Conservation (phyloP, 2,888 invertebrate genomes). For the Leucophenga maculata region DNA sequence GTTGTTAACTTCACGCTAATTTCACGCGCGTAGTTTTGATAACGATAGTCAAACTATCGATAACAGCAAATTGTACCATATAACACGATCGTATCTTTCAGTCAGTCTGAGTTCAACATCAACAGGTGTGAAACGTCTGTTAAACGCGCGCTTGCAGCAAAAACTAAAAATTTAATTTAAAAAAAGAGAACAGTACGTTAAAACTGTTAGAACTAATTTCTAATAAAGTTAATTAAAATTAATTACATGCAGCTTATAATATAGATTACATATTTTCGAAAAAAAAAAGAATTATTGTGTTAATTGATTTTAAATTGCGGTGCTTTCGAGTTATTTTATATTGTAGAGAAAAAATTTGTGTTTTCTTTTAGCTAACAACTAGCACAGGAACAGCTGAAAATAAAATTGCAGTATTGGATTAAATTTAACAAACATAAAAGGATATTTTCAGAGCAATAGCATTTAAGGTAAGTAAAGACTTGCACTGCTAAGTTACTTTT, state of each 20-base stretch:
- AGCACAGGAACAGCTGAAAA: slow-evolving; percentile 24
- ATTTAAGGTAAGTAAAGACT: slow-evolving; percentile 1
- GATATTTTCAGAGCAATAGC: slow-evolving; percentile 17
- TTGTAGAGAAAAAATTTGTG: slow-evolving; percentile 50
- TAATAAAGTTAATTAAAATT: no score
- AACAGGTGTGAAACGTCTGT: slow-evolving; percentile 56
- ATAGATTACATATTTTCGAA: no score
- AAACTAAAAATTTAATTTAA: slow-evolving; percentile 33
- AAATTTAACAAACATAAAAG: background rate
- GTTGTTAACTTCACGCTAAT: no score
- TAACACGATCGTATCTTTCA: slow-evolving; percentile 11
- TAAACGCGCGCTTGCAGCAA: slow-evolving; percentile 37
- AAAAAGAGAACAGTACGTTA: slow-evolving; percentile 25
- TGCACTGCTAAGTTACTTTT: slow-evolving; percentile 7
- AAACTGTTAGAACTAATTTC: slow-evolving; percentile 14
- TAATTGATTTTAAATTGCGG: slow-evolving; percentile 10
- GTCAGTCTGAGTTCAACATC: slow-evolving; percentile 58
- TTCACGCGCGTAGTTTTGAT: no score
- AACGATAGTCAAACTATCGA: no score
- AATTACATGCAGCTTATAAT: no score
- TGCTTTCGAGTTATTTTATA: slow-evolving; percentile 10
- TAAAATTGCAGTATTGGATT: slow-evolving; percentile 24
- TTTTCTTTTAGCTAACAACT: slow-evolving; percentile 53
- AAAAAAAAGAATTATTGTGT: slow-evolving; percentile 5
- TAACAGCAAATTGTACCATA: no score